Conservation (phyloP, 2,888 invertebrate genomes). For the Tipula helvola region DNA sequence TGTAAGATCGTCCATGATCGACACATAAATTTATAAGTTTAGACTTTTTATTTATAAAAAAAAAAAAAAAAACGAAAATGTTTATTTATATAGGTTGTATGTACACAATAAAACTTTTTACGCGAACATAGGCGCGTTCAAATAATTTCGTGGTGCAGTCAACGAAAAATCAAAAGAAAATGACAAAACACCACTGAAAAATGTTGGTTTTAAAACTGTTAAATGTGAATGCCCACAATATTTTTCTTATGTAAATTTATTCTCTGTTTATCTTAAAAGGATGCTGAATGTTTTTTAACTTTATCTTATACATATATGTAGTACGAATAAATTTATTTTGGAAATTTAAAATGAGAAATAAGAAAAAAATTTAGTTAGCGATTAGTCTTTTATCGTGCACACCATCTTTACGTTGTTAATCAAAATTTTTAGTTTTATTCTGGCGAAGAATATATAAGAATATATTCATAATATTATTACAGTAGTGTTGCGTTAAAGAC, state of each 20-base stretch:
- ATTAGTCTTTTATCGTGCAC: background rate
- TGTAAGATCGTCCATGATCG: background rate
- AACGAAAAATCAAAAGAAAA: background rate
- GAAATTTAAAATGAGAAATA: background rate
- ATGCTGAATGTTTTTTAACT: conserved; percentile 6
- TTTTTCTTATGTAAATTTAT: background rate
- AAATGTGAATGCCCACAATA: background rate
- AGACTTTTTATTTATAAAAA: background rate
- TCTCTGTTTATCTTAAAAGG: conserved; percentile 9
- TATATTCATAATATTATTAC: background rate
- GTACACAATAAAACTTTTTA: background rate
- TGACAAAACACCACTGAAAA: background rate
- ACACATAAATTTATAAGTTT: background rate
- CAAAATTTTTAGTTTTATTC: background rate
- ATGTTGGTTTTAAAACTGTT: background rate
- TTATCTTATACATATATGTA: background rate
- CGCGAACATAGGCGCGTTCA: background rate
- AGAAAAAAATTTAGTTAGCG: background rate
- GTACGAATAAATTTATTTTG: background rate
- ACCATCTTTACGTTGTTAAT: background rate
- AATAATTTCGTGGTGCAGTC: background rate
- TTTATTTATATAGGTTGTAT: background rate
- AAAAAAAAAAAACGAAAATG: background rate
- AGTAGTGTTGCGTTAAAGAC: background rate
- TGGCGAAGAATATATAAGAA: background rate